Conservation (phyloP, 2,797 vertebrate species). For the Enteromius unitaeniatus region DNA sequence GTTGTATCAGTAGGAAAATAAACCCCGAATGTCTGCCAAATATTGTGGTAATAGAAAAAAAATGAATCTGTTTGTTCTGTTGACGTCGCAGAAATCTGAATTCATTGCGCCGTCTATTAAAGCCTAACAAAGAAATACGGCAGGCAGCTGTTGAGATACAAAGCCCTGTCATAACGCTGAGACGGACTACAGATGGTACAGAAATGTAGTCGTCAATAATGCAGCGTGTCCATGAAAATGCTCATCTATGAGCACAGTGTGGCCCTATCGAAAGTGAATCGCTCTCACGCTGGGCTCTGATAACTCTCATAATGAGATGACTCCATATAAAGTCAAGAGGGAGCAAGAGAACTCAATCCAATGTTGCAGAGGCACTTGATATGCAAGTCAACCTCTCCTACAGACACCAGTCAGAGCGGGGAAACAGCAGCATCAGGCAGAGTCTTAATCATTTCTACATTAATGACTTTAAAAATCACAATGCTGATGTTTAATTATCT, state of each 20-base stretch:
- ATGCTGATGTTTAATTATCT: conserved; percentile 68
- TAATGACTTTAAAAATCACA: conserved; percentile 68
- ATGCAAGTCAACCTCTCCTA: conserved; percentile 34
- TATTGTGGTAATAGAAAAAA: background rate
- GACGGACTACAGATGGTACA: conserved; percentile 17
- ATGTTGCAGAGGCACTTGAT: conserved; percentile 38
- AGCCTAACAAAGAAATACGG: conserved; percentile 8
- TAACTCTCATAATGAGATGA: conserved; percentile 21
- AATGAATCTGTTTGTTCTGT: background rate
- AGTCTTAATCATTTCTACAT: conserved; percentile 73
- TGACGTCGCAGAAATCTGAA: background rate
- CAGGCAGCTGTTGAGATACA: conserved; percentile 20
- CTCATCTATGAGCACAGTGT: conserved; percentile 16
- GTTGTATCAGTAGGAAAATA: background rate
- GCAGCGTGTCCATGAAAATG: background rate
- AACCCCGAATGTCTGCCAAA: background rate
- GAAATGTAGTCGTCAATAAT: conserved; percentile 30
- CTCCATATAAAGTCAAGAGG: conserved; percentile 38
- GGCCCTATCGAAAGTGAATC: conserved; percentile 14
- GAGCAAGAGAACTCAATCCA: conserved; percentile 27
- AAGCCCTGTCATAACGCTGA: conserved; percentile 21
- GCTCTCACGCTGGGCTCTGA: conserved; percentile 18
- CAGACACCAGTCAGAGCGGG: conserved; percentile 51
- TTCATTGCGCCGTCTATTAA: conserved; percentile 2
- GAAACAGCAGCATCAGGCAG: conserved; percentile 50